Conservation (phyloP, 2,113 vertebrate genomes). For the Montifringilla adamsi region DNA sequence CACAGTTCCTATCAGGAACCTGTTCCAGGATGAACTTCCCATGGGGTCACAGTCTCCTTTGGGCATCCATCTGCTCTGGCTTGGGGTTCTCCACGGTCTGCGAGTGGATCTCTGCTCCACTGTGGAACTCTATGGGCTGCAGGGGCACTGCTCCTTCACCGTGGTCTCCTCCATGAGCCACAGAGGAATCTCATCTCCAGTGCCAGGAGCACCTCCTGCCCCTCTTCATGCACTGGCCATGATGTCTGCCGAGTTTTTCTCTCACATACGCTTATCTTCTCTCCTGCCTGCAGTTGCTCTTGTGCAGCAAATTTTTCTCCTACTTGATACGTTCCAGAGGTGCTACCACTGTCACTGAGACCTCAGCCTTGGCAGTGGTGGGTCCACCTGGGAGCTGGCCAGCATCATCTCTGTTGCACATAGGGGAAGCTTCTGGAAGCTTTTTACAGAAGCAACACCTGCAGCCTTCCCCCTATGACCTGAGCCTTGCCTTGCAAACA, state of each 20-base stretch:
- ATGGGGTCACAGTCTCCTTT: not conserved
- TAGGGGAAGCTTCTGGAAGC: not conserved
- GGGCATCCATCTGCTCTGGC: not conserved
- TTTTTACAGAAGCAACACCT: not conserved
- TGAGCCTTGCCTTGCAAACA: not conserved
- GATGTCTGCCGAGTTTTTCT: not conserved
- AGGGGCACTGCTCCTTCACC: not conserved
- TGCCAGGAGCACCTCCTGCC: not conserved
- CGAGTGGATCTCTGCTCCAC: not conserved
- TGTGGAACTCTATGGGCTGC: not conserved
- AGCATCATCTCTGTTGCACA: not conserved
- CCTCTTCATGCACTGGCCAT: not conserved
- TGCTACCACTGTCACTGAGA: not conserved
- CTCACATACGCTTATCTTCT: not conserved
- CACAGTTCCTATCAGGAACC: not conserved
- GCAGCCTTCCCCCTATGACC: not conserved
- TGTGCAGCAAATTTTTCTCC: not conserved
- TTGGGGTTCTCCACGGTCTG: not conserved
- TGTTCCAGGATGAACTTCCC: not conserved
- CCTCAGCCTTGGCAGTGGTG: not conserved
- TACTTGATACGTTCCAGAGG: rapidly evolving
- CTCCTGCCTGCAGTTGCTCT: not conserved
- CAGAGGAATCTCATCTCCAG: too few relatives aligned
- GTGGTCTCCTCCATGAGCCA: not conserved
- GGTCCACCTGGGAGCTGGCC: not conserved